These are phyloP conservation scores for Drosophila pachea DNA, from an alignment of 1,140 invertebrate genomes.

Conservation along the genomic window DNA sequence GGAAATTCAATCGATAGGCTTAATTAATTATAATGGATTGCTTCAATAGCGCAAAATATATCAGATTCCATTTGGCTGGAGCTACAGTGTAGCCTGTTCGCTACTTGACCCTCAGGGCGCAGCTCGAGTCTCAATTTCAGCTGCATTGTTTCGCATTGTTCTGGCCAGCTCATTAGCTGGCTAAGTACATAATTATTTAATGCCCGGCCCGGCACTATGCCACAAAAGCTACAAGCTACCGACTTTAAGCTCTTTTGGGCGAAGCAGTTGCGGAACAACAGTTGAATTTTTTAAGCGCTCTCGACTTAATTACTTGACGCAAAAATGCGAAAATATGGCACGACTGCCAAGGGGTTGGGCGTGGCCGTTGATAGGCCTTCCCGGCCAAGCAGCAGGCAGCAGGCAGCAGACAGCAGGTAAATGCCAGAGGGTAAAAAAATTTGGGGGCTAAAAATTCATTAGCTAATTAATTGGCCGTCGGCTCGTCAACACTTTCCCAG, in stretches of 20 bases:
- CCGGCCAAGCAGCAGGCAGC: conserved; percentile 1
- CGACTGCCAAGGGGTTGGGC: neutral
- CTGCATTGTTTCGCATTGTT: conserved; percentile 6
- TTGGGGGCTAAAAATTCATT: conserved; percentile 59
- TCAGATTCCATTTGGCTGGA: too few relatives aligned
- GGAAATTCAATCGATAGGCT: neutral
- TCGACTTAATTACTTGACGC: conserved; percentile 36
- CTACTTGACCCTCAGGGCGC: neutral
- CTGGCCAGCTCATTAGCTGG: conserved; percentile 31
- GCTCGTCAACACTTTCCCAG: conserved; percentile 41
- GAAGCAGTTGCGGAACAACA: conserved; percentile 27
- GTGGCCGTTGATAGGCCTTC: conserved; percentile 7
- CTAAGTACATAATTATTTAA: conserved; percentile 57
- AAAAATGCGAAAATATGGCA: conserved; percentile 10
- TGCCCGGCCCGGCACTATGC: conserved; percentile 34
- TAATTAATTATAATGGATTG: neutral
- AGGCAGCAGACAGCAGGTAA: conserved; percentile 45
- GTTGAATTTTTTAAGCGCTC: conserved; percentile 40
- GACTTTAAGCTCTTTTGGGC: conserved; percentile 22
- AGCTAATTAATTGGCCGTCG: conserved; percentile 63
- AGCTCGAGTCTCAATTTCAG: conserved; percentile 6
- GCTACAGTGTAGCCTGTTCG: neutral
- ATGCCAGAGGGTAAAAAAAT: conserved; percentile 38
- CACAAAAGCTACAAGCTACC: conserved; percentile 23
- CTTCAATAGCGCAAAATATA: neutral